These are phyloP conservation scores for Actinemys pallida DNA, from an alignment of 2,113 vertebrate species.

Conservation along the genomic window DNA sequence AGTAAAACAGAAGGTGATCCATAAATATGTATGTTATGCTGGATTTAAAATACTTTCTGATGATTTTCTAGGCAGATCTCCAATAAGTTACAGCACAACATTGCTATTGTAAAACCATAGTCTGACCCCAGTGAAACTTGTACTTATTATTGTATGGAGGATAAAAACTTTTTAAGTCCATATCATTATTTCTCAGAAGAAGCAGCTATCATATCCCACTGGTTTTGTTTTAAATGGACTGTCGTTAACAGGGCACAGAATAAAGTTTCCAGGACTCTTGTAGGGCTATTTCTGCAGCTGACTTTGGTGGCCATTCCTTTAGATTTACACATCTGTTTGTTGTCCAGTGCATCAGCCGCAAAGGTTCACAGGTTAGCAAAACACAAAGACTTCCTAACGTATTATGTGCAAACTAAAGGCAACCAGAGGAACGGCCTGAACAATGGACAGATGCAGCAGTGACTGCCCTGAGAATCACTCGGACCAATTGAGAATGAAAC, in stretches of 20 bases:
- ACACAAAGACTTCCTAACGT: neutral
- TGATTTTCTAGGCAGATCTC: slow-evolving; percentile 79
- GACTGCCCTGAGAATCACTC: rapidly evolving
- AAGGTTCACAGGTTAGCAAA: neutral
- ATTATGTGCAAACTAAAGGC: rapidly evolving
- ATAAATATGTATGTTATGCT: slow-evolving; percentile 65
- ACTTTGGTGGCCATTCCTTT: neutral
- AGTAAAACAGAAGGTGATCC: slow-evolving; percentile 78
- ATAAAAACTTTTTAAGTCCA: rapidly evolving
- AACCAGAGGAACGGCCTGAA: rapidly evolving
- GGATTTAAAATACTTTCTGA: slow-evolving; percentile 69
- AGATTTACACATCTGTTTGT: neutral
- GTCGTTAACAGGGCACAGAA: rapidly evolving
- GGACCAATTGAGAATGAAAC: neutral
- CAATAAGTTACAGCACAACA: slow-evolving; percentile 58
- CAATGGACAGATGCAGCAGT: neutral
- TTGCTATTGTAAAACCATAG: neutral
- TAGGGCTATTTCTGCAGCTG: neutral
- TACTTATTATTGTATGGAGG: neutral
- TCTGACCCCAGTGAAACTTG: neutral
- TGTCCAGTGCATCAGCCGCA: neutral
- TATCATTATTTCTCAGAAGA: rapidly evolving
- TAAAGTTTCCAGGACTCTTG: neutral
- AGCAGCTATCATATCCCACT: rapidly evolving
- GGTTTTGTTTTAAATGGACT: neutral